Evolutionary conservation across 1,140 invertebrate species (phyloP).

Genomic region (Adoxophyes honmai): DNA sequence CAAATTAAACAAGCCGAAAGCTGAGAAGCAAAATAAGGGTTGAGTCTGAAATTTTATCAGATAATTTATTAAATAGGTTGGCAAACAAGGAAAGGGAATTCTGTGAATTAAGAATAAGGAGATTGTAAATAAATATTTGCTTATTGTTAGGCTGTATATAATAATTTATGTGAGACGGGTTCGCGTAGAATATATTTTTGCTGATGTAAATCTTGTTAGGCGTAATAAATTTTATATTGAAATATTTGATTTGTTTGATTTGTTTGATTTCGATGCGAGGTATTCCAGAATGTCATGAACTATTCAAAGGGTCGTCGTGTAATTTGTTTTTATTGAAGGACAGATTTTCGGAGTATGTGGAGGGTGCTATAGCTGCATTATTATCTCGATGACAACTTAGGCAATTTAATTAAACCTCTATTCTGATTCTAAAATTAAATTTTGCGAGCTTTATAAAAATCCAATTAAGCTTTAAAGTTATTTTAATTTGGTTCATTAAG

Average conservation of each 20-base stretch:
- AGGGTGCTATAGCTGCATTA: no score
- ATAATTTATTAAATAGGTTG: constrained; percentile 1
- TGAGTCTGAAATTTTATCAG: not conserved
- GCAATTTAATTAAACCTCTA: no score
- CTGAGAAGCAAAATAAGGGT: not conserved
- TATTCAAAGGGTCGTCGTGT: no score
- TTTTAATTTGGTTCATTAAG: no score
- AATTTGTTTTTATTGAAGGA: no score
- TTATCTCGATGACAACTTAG: no score
- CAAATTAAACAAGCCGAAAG: not conserved
- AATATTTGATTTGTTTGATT: constrained; percentile 18
- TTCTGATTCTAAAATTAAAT: no score
- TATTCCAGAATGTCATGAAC: no score
- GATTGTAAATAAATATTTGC: constrained; percentile 6
- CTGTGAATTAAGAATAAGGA: constrained; percentile 2
- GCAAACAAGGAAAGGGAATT: not conserved
- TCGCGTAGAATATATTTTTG: constrained; percentile 45
- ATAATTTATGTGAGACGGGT: constrained; percentile 40
- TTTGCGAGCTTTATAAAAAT: no score
- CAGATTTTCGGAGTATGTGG: no score
- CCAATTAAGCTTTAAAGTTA: no score
- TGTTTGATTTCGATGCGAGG: not conserved
- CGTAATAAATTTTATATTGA: constrained; percentile 49
- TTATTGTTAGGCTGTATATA: constrained; percentile 21
- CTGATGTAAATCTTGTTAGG: constrained; percentile 48